Conservation (phyloP, 1,140 invertebrate species). For the Psix sp. region DNA sequence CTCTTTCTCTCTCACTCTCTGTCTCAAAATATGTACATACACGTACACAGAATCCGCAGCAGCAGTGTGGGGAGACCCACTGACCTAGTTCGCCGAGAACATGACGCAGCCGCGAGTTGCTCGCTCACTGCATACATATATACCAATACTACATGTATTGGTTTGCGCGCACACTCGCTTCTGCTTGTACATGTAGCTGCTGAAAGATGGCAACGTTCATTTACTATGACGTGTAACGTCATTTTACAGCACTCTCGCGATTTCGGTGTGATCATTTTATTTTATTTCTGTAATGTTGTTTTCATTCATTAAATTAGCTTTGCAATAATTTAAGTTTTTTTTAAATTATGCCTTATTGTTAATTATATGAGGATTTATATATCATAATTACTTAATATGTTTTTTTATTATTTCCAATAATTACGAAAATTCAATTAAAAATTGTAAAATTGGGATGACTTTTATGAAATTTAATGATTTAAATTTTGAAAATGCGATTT, state of each 20-base stretch:
- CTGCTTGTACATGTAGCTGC: not conserved
- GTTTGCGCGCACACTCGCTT: not conserved
- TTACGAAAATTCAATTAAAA: too few relatives aligned
- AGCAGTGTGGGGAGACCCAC: conserved; percentile 73
- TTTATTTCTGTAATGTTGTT: too few relatives aligned
- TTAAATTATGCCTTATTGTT: too few relatives aligned
- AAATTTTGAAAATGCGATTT: too few relatives aligned
- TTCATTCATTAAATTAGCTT: too few relatives aligned
- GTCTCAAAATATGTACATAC: conserved; percentile 45
- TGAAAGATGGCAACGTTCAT: conserved; percentile 26
- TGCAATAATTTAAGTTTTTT: too few relatives aligned
- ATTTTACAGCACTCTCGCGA: conserved; percentile 10
- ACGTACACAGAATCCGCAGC: conserved; percentile 52
- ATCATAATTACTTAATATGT: too few relatives aligned
- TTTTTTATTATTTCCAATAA: too few relatives aligned
- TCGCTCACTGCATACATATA: conserved; percentile 57
- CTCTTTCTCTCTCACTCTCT: conserved; percentile 1
- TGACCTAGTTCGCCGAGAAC: conserved; percentile 76
- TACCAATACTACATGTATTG: conserved; percentile 1
- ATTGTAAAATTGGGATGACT: too few relatives aligned
- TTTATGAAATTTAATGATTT: too few relatives aligned
- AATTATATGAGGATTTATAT: too few relatives aligned
- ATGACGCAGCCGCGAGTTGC: conserved; percentile 75
- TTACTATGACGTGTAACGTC: conserved; percentile 16
- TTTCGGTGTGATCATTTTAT: not conserved